Evolutionary conservation across 2,888 invertebrate genomes (phyloP).

Genomic region (Troides oblongomaculatus): DNA sequence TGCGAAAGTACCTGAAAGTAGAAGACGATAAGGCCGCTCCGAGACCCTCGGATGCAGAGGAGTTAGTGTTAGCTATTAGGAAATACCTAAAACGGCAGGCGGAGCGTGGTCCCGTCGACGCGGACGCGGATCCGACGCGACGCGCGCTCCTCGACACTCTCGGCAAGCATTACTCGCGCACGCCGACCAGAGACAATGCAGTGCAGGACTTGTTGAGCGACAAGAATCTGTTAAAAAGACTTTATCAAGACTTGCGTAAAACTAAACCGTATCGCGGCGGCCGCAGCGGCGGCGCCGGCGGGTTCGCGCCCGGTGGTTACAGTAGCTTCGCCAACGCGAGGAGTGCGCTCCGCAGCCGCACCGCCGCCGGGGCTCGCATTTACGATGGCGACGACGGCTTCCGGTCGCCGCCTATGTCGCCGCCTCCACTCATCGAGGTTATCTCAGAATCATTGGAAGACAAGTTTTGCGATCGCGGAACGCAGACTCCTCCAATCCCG

Average conservation of each 20-base stretch:
- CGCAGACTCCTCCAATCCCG: slow-evolving; percentile 82
- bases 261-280: slow-evolving; percentile 78
- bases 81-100: slow-evolving; percentile 74
- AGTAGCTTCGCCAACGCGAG: slow-evolving; percentile 69
- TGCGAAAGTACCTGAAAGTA: slow-evolving; percentile 83
- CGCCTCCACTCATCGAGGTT: slow-evolving; percentile 85
- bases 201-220: slow-evolving; percentile 87
- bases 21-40: slow-evolving; percentile 75
- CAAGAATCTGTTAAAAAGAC: slow-evolving; percentile 85
- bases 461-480: slow-evolving; percentile 73
- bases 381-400: slow-evolving; percentile 52
- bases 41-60: slow-evolving; percentile 78
- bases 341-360: slow-evolving; percentile 51
- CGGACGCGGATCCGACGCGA: slow-evolving; percentile 57
- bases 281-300: slow-evolving; percentile 66
- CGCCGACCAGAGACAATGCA: slow-evolving; percentile 83
- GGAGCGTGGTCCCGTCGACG: slow-evolving; percentile 55
- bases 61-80: slow-evolving; percentile 82
- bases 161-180: slow-evolving; percentile 83
- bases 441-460: slow-evolving; percentile 81
- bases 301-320: slow-evolving; percentile 40
- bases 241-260: slow-evolving; percentile 86
- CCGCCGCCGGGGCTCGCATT: slow-evolving; percentile 46
- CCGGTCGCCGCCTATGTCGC: slow-evolving; percentile 75
- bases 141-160: slow-evolving; percentile 83